Percentiles rank a stretch among this genome's conserved stretches.
Evolutionary conservation across 37 sponge, comb jelly and placozoan species (phyloP).

Genomic region (Cladorhizidae sp.): DNA sequence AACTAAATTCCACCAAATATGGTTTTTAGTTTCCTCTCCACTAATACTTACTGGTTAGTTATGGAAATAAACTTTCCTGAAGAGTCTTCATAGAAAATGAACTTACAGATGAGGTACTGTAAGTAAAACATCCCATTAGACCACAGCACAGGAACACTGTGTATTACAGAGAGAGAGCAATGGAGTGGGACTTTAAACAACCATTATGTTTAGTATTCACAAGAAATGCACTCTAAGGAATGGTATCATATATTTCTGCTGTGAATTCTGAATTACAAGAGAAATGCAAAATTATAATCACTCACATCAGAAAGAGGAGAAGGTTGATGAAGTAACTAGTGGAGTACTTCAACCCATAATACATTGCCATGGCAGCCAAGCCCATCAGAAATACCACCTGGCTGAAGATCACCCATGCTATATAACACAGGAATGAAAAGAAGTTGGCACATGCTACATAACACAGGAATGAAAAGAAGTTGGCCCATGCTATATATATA

Average conservation of each 20-base stretch:
- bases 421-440: too few relatives aligned
- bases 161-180: background rate
- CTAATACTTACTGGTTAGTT: constrained; percentile 7
- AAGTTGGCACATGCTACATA: too few relatives aligned
- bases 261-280: too few relatives aligned
- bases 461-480: too few relatives aligned
- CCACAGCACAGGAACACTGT: constrained; percentile 9
- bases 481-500: too few relatives aligned
- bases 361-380: background rate
- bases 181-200: too few relatives aligned
- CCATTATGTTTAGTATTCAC: too few relatives aligned
- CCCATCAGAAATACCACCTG: background rate
- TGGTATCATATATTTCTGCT: too few relatives aligned
- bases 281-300: too few relatives aligned
- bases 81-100: constrained; percentile 24
- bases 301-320: background rate
- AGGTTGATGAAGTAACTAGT: background rate
- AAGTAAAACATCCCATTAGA: background rate
- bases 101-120: constrained; percentile 13
- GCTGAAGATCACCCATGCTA: background rate
- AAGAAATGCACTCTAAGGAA: too few relatives aligned
- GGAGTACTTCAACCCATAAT: constrained; percentile 1
- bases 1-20: too few relatives aligned
- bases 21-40: too few relatives aligned
- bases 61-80: constrained; percentile 18